Conservation (phyloP, 2,888 invertebrate genomes). For the Mystacides longicornis region DNA sequence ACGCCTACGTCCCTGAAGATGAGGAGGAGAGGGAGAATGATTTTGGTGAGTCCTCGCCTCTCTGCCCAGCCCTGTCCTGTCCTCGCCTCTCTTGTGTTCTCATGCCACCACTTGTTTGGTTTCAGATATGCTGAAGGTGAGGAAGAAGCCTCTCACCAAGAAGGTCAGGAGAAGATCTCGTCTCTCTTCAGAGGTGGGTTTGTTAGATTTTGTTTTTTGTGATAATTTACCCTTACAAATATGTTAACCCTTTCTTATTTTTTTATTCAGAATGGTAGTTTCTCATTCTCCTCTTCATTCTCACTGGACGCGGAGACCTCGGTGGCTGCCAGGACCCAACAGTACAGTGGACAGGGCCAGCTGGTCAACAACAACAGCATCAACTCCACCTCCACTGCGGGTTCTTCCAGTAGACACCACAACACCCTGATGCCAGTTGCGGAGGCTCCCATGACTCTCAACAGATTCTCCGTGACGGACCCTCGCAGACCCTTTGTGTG, state of each 20-base stretch:
- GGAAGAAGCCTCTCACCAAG: neutral
- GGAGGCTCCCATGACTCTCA: constrained; percentile 13
- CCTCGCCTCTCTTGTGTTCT: neutral
- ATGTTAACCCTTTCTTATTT: neutral
- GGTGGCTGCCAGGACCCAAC: constrained; percentile 41
- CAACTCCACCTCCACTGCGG: constrained; percentile 17
- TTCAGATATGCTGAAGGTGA: constrained; percentile 13
- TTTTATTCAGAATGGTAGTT: constrained; percentile 34
- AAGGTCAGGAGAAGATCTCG: constrained; percentile 12
- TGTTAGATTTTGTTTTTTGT: neutral
- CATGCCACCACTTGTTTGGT: neutral
- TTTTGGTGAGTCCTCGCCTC: constrained; percentile 7
- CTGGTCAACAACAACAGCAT: constrained; percentile 29
- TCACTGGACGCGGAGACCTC: constrained; percentile 43
- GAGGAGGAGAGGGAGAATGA: constrained; percentile 50
- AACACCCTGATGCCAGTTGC: constrained; percentile 31
- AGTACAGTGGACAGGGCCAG: constrained; percentile 40
- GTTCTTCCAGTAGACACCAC: constrained; percentile 24
- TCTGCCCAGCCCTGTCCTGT: neutral
- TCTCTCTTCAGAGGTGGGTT: constrained; percentile 11
- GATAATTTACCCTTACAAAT: neutral
- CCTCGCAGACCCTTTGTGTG: constrained; percentile 75
- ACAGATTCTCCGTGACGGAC: constrained; percentile 54
- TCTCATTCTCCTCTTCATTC: constrained; percentile 32
- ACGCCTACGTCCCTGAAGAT: constrained; percentile 67